Evolutionary conservation across 2,888 invertebrate genomes (phyloP).

Genomic region (Galeopsomyia nigrocyanea): DNA sequence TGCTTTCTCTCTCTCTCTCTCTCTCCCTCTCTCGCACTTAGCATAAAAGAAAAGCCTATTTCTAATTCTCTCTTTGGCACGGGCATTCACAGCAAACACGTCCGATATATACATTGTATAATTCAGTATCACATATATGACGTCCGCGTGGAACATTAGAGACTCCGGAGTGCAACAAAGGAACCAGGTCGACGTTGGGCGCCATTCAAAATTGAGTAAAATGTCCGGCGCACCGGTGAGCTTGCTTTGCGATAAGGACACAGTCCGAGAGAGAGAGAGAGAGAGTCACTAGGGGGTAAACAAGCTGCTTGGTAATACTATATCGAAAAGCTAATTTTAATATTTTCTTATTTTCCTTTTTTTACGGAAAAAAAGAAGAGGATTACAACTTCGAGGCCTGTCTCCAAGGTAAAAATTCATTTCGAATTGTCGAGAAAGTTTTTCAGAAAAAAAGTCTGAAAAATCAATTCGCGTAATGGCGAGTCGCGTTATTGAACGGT

Average conservation of each 20-base stretch:
- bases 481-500: constrained; percentile 16
- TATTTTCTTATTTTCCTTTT: too few relatives aligned
- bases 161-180: constrained; percentile 12
- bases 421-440: constrained; percentile 1
- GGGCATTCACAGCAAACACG: constrained; percentile 25
- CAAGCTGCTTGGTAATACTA: too few relatives aligned
- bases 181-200: constrained; percentile 12
- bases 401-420: not conserved
- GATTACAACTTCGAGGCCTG: too few relatives aligned
- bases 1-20: too few relatives aligned
- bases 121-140: constrained; percentile 20
- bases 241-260: not conserved
- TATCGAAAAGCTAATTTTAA: too few relatives aligned
- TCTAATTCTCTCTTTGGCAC: constrained; percentile 17
- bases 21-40: not conserved
- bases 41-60: constrained; percentile 22
- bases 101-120: constrained; percentile 19
- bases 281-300: not conserved
- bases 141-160: not conserved
- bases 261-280: too few relatives aligned
- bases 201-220: constrained; percentile 38
- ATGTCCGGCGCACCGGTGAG: constrained; percentile 16
- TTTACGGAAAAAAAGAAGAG: too few relatives aligned
- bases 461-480: constrained; percentile 8
- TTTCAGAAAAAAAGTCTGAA: not conserved